A percentile compares a stretch with the other conserved stretches of the same genome.
phyloP scores from a whole-genome alignment of 2,113 vertebrate genomes.

The Cathartes aura region DNA sequence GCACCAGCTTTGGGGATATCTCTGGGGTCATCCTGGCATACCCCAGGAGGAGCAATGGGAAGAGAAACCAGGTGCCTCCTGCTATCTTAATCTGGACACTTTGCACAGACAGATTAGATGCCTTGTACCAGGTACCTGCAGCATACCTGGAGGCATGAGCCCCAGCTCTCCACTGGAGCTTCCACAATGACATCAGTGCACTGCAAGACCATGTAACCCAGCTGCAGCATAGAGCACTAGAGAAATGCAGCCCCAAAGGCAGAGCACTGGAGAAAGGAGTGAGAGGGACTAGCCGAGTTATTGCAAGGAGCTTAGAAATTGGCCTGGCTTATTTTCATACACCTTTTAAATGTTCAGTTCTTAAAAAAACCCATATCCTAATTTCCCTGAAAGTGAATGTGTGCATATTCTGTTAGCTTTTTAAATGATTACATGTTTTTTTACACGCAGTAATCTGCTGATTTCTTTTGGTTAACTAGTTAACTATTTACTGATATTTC shows the following conservation, averaged over 20 bases:
- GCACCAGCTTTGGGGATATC: neutral
- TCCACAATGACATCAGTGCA: accelerated
- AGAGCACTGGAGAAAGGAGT: neutral
- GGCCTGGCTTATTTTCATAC: neutral
- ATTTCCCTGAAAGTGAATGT: neutral
- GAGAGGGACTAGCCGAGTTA: neutral
- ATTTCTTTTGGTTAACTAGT: neutral
- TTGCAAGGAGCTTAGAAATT: neutral
- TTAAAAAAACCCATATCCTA: neutral
- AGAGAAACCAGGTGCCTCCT: neutral
- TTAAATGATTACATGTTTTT: neutral
- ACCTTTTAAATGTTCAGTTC: neutral
- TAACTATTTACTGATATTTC: neutral
- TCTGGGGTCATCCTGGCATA: neutral
- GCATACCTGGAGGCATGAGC: neutral
- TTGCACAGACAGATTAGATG: neutral
- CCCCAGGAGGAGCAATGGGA: neutral
- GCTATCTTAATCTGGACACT: accelerated
- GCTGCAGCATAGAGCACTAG: accelerated
- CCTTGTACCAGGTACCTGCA: neutral
- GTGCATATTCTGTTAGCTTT: neutral
- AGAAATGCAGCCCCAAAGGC: neutral
- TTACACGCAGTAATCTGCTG: neutral
- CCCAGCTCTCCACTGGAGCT: neutral
- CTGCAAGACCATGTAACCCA: neutral